phyloP scores from a whole-genome alignment of 2,797 vertebrate species.

The Antrozous pallidus region DNA sequence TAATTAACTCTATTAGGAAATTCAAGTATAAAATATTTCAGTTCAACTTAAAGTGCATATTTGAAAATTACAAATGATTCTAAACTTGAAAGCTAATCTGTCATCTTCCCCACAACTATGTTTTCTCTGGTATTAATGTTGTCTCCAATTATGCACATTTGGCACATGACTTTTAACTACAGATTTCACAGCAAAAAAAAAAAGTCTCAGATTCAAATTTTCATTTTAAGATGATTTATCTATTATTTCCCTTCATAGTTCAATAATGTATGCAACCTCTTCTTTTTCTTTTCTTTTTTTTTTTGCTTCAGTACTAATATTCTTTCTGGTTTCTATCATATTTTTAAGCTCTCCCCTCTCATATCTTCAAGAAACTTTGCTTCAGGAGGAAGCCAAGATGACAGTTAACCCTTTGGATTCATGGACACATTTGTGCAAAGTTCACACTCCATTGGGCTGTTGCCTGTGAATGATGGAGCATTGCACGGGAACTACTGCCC shows the following conservation, averaged over 20 bases:
- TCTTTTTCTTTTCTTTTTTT: background rate
- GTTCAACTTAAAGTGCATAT: constrained; percentile 72
- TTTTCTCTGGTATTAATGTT: constrained; percentile 62
- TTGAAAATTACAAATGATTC: constrained; percentile 74
- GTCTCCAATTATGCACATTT: constrained; percentile 63
- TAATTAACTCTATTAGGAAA: constrained; percentile 77
- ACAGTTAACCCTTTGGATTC: background rate
- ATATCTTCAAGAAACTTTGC: background rate
- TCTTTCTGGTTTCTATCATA: background rate
- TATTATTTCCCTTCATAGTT: constrained; percentile 23
- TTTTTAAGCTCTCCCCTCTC: background rate
- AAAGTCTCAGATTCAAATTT: constrained; percentile 20
- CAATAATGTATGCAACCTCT: background rate
- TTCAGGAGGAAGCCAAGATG: background rate
- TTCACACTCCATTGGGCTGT: background rate
- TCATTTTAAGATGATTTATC: constrained; percentile 50
- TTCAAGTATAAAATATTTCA: constrained; percentile 76
- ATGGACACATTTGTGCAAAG: background rate
- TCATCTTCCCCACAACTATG: constrained; percentile 55
- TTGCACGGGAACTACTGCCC: background rate
- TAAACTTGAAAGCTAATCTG: constrained; percentile 70
- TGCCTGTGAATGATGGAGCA: background rate
- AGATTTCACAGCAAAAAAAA: constrained; percentile 42
- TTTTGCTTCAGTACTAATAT: background rate
- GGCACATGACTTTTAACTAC: constrained; percentile 62